Percentiles rank a stretch among this genome's conserved stretches.
Evolutionary conservation across 2,888 invertebrate genomes (phyloP).

Genomic region (Melanchra persicariae): DNA sequence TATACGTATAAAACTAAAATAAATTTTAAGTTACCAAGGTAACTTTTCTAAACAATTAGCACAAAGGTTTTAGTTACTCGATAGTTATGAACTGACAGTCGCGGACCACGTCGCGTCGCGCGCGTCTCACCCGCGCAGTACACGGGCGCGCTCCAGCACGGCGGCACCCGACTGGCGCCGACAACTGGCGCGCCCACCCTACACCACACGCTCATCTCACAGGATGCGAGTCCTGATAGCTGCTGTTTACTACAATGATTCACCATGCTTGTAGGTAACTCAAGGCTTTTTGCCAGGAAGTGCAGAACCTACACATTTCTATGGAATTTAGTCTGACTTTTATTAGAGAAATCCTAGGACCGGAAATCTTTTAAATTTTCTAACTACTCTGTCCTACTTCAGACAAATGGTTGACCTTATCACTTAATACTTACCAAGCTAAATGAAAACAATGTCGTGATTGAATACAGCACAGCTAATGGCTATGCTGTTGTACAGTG

Average conservation of each 20-base stretch:
- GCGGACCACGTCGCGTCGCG: conserved; percentile 3
- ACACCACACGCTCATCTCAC: background rate
- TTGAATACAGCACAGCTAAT: too few relatives aligned
- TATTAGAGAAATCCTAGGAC: background rate
- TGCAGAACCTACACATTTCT: too few relatives aligned
- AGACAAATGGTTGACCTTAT: too few relatives aligned
- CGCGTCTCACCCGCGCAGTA: background rate
- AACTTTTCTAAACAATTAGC: background rate
- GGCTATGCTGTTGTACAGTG: too few relatives aligned
- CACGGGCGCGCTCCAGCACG: conserved; percentile 49
- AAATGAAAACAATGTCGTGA: too few relatives aligned
- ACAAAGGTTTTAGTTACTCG: background rate
- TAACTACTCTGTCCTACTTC: too few relatives aligned
- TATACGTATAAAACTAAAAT: too few relatives aligned
- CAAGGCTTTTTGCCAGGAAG: background rate
- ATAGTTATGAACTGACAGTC: background rate
- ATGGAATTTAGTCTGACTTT: background rate
- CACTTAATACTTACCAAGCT: too few relatives aligned
- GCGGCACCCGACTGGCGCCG: conserved; percentile 65
- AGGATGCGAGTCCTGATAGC: conserved; percentile 18
- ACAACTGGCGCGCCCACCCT: conserved; percentile 5
- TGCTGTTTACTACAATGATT: conserved; percentile 1
- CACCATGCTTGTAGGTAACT: background rate
- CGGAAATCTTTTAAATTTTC: too few relatives aligned
- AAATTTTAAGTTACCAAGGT: background rate